Evolutionary conservation across 1,140 invertebrate species (phyloP).

Genomic region (Saccostrea echinata): DNA sequence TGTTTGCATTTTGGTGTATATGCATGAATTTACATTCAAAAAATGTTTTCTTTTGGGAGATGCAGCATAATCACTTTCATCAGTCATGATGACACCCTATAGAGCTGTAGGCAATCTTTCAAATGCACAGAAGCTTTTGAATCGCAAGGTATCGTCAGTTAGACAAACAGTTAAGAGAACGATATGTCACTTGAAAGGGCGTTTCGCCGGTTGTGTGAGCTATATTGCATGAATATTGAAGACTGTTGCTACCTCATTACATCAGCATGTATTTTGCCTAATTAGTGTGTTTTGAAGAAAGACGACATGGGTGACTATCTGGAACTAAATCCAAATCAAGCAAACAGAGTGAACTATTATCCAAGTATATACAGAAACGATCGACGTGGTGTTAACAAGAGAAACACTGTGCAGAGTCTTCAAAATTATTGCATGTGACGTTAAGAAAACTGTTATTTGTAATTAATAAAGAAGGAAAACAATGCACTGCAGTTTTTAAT

Average conservation of each 20-base stretch:
- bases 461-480: too few relatives aligned
- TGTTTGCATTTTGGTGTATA: too few relatives aligned
- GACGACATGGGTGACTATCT: conserved; percentile 44
- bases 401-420: too few relatives aligned
- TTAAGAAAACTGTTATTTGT: too few relatives aligned
- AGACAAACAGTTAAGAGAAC: conserved; percentile 48
- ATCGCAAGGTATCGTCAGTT: conserved; percentile 37
- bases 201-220: conserved; percentile 48
- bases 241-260: conserved; percentile 40
- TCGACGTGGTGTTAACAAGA: too few relatives aligned
- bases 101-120: conserved; percentile 46
- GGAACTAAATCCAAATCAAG: too few relatives aligned
- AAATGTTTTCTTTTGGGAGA: background rate
- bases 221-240: conserved; percentile 28
- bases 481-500: too few relatives aligned
- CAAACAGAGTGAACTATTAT: too few relatives aligned
- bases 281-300: conserved; percentile 42
- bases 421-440: too few relatives aligned
- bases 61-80: conserved; percentile 45
- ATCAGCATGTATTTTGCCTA: conserved; percentile 50
- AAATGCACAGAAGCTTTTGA: conserved; percentile 43
- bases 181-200: conserved; percentile 47
- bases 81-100: conserved; percentile 48
- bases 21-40: too few relatives aligned
- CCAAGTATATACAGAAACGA: too few relatives aligned